Evolutionary conservation across 2,797 vertebrate genomes (phyloP).

Genomic region (Chaunax sp.): DNA sequence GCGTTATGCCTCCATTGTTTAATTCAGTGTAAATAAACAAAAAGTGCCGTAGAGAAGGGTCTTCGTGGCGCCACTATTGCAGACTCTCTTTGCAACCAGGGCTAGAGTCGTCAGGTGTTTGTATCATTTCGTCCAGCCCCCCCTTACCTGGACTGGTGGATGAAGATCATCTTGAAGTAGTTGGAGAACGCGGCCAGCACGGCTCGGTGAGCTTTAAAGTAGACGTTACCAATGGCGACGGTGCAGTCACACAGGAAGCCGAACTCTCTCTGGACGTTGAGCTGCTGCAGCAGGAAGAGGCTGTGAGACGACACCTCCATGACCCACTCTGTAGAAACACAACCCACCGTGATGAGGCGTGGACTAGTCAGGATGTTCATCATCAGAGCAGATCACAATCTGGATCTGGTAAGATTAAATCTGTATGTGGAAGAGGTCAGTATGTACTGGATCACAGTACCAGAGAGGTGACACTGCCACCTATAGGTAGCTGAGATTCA

Average conservation of each 20-base stretch:
- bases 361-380: not conserved
- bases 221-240: constrained; percentile 97
- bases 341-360: too few species aligned
- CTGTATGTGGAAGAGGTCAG: too few species aligned
- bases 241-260: constrained; percentile 99
- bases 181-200: constrained; percentile 98
- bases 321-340: constrained; percentile 34
- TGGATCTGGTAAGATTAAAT: not conserved
- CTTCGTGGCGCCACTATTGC: too few species aligned
- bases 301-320: constrained; percentile 95
- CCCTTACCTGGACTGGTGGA: constrained; percentile 94
- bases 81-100: too few species aligned
- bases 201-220: constrained; percentile 97
- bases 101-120: constrained; percentile 1
- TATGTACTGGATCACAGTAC: too few species aligned
- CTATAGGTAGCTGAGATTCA: too few species aligned
- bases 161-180: constrained; percentile 99
- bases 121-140: constrained; percentile 1
- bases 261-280: constrained; percentile 97
- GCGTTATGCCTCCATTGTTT: too few species aligned
- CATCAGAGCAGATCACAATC: not conserved
- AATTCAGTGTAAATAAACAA: too few species aligned
- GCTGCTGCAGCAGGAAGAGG: constrained; percentile 95
- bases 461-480: too few species aligned
- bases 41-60: too few species aligned